Evolutionary conservation across 64 coral and sea anemone genomes (phyloP), one percentile per base, ranked within the genome.

Genomic region (Dendrophyllia cribrosa): DNA sequence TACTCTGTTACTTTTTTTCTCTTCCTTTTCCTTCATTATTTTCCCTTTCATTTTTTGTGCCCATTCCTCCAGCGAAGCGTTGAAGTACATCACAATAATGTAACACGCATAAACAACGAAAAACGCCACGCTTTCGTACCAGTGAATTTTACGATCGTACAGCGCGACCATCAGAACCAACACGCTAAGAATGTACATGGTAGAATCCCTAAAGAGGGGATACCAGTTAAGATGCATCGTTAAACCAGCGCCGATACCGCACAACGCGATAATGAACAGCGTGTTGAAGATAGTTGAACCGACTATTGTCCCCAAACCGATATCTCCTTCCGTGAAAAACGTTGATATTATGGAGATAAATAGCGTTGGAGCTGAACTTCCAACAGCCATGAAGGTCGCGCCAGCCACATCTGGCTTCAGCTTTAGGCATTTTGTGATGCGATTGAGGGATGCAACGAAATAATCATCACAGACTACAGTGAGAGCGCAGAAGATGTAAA

Each of bases 301-400:
- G 7, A 97, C 95, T 23, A 97, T 97, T 5, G 95, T 97, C 4
- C 95, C 95, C 13, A 97, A 76, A 12, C 95, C 95, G 12, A 97
- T 97, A 34, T 97, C 95, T 66, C 95, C 95, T 88, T 97, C 95
- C 4, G 95, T 97, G 58, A 97, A 97, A 85, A 97, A 97, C 8
- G 93, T 97, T 3, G 95, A 97, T 61, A 97, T 94, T 26, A 97
- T 93, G 0, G 95, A 93, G 8, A 97, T 97, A 51, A 97, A 97
- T 10, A 97, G 88, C 8, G 95, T 97, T 3, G 95, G 95, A 1
- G 95, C 95, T 1, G 95, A 97, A 62, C 95, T 97, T 24, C 95
- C 95, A 79, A 97, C 92, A 6, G 95, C 95, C 95, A 97, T 97
- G 19, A 97, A 97, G 1, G 95, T 97, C 3, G 95, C 95, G 43